Percentiles rank a stretch among this genome's conserved stretches.
phyloP scores from a whole-genome alignment of 2,888 invertebrate species.

The Parthenolecanium corni region DNA sequence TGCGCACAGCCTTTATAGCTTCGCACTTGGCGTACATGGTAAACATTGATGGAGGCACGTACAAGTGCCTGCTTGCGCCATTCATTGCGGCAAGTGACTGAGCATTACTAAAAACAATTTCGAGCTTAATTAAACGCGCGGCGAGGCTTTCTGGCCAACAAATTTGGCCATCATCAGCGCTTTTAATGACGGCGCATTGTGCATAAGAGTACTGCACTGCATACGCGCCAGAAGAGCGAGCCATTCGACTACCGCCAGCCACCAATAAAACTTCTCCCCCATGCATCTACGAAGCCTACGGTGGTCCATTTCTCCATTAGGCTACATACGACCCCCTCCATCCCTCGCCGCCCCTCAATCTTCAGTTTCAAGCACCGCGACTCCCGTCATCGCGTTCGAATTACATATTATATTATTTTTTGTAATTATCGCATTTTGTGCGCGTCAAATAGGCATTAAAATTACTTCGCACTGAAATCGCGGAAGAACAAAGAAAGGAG shows the following conservation, averaged over 20 bases:
- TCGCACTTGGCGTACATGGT: too few relatives aligned
- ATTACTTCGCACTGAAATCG: too few relatives aligned
- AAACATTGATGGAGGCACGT: too few relatives aligned
- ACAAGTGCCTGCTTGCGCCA: neutral
- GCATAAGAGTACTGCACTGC: neutral
- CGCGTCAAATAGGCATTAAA: neutral
- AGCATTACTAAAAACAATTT: constrained; percentile 29
- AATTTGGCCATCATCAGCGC: constrained; percentile 26
- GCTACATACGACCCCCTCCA: too few relatives aligned
- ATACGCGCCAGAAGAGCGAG: constrained; percentile 2
- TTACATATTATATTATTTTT: constrained; percentile 5
- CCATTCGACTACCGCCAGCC: constrained; percentile 16
- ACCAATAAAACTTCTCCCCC: constrained; percentile 9
- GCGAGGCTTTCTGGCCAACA: constrained; percentile 18
- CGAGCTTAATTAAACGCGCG: constrained; percentile 26
- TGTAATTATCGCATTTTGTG: constrained; percentile 17
- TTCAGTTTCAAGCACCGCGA: too few relatives aligned
- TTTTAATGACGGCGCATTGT: constrained; percentile 24
- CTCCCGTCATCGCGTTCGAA: too few relatives aligned
- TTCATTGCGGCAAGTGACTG: constrained; percentile 25
- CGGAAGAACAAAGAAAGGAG: too few relatives aligned
- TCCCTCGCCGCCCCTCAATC: too few relatives aligned
- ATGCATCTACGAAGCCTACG: constrained; percentile 15
- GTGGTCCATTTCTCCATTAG: too few relatives aligned
- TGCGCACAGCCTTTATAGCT: too few relatives aligned